A percentile compares a stretch with the other conserved stretches of the same genome.
Evolutionary conservation across 2,888 invertebrate species (phyloP).

Genomic region (Mystacides longicornis): DNA sequence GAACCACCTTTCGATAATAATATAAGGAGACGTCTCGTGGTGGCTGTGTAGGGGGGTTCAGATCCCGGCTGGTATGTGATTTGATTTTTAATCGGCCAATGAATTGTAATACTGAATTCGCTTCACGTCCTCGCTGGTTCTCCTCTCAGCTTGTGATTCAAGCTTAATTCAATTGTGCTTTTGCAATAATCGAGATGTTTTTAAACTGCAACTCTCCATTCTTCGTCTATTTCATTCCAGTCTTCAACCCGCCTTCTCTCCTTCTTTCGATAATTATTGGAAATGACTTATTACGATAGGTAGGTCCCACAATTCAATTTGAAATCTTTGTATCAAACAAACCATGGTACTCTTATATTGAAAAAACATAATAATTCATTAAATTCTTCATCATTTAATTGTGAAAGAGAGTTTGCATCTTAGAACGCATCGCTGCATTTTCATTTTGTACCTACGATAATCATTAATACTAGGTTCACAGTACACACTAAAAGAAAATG

Average conservation of each 20-base stretch:
- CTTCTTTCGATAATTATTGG: background rate
- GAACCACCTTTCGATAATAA: constrained; percentile 11
- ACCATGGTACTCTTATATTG: no score
- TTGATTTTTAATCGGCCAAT: constrained; percentile 24
- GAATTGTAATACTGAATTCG: constrained; percentile 11
- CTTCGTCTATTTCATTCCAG: background rate
- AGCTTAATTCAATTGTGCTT: constrained; percentile 23
- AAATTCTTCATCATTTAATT: no score
- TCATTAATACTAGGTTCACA: no score
- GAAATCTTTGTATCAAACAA: background rate
- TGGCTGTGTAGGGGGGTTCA: background rate
- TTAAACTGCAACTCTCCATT: constrained; percentile 11
- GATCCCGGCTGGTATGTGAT: constrained; percentile 19
- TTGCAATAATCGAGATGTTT: constrained; percentile 16
- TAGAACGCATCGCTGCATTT: no score
- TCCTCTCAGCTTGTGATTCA: constrained; percentile 21
- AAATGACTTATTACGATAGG: background rate
- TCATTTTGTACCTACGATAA: no score
- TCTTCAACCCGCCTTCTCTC: background rate
- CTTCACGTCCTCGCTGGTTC: constrained; percentile 15
- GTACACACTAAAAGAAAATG: no score
- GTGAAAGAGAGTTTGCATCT: no score
- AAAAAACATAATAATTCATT: no score
- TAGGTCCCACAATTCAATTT: background rate
- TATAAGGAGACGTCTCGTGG: background rate